Evolutionary conservation across 2,888 invertebrate genomes (phyloP), one percentile per base, ranked within the genome.

Genomic region (Dexiosoma caninum): DNA sequence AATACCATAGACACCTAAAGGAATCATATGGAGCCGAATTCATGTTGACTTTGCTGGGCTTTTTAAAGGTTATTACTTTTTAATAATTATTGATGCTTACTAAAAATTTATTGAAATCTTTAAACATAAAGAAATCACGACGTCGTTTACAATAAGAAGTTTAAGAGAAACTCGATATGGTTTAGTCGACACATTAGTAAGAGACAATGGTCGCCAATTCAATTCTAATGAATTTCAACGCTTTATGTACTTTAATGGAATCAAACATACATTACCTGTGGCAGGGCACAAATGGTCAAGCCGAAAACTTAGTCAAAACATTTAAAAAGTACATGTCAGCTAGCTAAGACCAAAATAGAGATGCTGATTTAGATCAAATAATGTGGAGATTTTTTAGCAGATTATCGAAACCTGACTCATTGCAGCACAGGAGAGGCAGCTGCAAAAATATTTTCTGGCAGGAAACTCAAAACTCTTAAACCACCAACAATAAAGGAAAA

Each of bases 101-200:
- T 79, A 78, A 12, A 78, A 82, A 70, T 83, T 78, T 57, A 71
- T 82, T 19, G 83, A 83, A 62, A 74, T 83, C 16, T 83, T 83
- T 44, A 81, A 80, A 49, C 81, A 72, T 8, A 81, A 82, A 67
- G 66, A 75, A 32, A 81, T 67, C 78, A 35, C 35, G 9, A 35
- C 35, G 8, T 5, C 35, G 8, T 35, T 35, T 9, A 35, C 35
- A 35, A 35, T 35, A 35, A 8, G 2, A 10, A 35, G 9, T 2
- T 35, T 35, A 35, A 35, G 35, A 35, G 35, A 35, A 35, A 7
- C 40, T 6, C 14, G 40, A 14, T 40, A 40, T 40, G 40, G 14
- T 6, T 14, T 40, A 7, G 40, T 40, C 2, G 40, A 40, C 10
- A 14, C 40, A 35, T 14, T 40, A 14, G 14, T 40, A 6, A 40